Evolutionary conservation across 2,888 invertebrate genomes (phyloP).

Genomic region (Andrena fulva): DNA sequence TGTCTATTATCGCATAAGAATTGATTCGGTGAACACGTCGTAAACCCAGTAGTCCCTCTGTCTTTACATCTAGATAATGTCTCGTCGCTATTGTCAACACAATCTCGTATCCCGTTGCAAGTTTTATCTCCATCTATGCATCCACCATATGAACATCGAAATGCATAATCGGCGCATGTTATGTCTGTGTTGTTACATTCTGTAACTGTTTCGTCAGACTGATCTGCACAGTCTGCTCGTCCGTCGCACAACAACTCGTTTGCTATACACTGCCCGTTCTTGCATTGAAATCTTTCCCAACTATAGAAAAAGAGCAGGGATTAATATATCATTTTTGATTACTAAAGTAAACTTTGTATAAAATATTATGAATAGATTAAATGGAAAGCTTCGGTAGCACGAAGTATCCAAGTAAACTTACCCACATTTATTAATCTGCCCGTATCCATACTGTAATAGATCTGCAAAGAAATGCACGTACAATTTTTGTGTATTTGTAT

Average conservation of each 20-base stretch:
- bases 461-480: conserved; percentile 33
- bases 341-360: background rate
- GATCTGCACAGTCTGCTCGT: conserved; percentile 84
- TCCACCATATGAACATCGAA: conserved; percentile 88
- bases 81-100: conserved; percentile 86
- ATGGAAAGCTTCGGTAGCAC: background rate
- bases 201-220: conserved; percentile 84
- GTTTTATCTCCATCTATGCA: conserved; percentile 87
- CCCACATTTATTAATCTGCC: conserved; percentile 50
- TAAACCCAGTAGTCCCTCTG: conserved; percentile 19
- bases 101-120: conserved; percentile 86
- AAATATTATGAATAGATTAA: background rate
- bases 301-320: conserved; percentile 32
- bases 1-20: conserved; percentile 77
- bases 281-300: conserved; percentile 75
- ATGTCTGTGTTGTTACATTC: conserved; percentile 74
- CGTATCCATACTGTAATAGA: conserved; percentile 30
- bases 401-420: conserved; percentile 23
- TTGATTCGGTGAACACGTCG: conserved; percentile 62
- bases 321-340: background rate
- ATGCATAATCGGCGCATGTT: conserved; percentile 86
- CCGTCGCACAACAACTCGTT: conserved; percentile 85
- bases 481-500: background rate
- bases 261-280: conserved; percentile 83
- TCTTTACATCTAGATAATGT: conserved; percentile 71